A percentile compares a stretch with the other conserved stretches of the same genome.
These are phyloP conservation scores for Limonius californicus DNA, from an alignment of 1,140 invertebrate genomes.

Conservation along the genomic window DNA sequence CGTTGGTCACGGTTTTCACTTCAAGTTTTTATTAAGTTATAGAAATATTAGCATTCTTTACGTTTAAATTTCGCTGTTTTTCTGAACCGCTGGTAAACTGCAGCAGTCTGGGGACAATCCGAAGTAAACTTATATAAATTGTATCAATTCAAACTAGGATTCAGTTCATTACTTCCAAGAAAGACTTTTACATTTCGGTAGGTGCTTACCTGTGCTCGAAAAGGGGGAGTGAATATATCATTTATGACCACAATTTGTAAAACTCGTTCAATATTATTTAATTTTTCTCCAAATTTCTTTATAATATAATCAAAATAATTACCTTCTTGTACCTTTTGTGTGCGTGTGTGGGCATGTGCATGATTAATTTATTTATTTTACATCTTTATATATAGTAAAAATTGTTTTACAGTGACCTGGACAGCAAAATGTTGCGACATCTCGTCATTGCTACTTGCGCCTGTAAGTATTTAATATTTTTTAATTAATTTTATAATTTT, in stretches of 20 bases:
- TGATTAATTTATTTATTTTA: too few species aligned
- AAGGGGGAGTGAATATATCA: too few species aligned
- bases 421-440: slow-evolving; percentile 12
- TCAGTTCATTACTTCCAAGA: not conserved
- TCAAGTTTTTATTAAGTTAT: not conserved
- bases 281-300: too few species aligned
- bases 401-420: not conserved
- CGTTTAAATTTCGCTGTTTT: slow-evolving; percentile 8
- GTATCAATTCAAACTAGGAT: not conserved
- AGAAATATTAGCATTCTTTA: not conserved
- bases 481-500: too few species aligned
- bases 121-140: slow-evolving; percentile 5
- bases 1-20: slow-evolving; percentile 6
- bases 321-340: too few species aligned
- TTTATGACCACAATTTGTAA: too few species aligned
- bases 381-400: not conserved
- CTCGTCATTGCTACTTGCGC: slow-evolving; percentile 19
- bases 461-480: slow-evolving; percentile 15
- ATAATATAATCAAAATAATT: too few species aligned
- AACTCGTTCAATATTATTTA: too few species aligned
- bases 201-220: too few species aligned
- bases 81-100: not conserved
- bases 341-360: too few species aligned
- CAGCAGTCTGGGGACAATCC: not conserved
- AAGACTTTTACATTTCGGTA: not conserved